Evolutionary conservation across 1,140 invertebrate species (phyloP).

Genomic region (Phortica variegata): DNA sequence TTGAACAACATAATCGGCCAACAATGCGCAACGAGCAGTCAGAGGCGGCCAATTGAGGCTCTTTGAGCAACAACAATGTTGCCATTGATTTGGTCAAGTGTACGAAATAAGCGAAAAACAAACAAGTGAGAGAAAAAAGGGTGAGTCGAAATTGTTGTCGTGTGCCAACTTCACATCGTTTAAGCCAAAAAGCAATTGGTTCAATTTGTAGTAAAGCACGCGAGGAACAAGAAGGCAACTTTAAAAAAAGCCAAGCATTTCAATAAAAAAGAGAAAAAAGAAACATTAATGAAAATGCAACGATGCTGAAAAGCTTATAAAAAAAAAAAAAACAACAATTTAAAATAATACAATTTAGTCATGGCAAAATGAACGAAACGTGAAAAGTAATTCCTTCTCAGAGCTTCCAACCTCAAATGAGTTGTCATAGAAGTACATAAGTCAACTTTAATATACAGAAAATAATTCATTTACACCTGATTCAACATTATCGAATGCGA

Average conservation of each 20-base stretch:
- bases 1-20: slow-evolving; percentile 50
- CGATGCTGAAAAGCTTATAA: slow-evolving; percentile 41
- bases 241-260: slow-evolving; percentile 14
- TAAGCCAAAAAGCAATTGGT: slow-evolving; percentile 38
- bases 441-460: no score
- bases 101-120: slow-evolving; percentile 24
- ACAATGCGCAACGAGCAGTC: no score
- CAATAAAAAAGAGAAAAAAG: slow-evolving; percentile 6
- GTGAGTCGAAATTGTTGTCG: slow-evolving; percentile 12
- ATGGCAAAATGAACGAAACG: no score
- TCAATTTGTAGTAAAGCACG: slow-evolving; percentile 48
- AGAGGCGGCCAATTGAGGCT: background rate
- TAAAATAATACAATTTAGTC: slow-evolving; percentile 18
- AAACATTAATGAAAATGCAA: slow-evolving; percentile 42
- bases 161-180: slow-evolving; percentile 7
- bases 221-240: slow-evolving; percentile 13
- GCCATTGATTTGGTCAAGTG: slow-evolving; percentile 41
- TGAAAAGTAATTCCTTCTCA: no score
- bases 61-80: slow-evolving; percentile 1
- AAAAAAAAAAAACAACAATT: background rate
- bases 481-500: no score
- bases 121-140: slow-evolving; percentile 21
- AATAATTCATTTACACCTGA: no score
- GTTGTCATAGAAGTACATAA: no score
- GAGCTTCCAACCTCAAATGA: no score